Conservation (phyloP, 2,888 invertebrate species). For the Synanthedon myopaeformis region DNA sequence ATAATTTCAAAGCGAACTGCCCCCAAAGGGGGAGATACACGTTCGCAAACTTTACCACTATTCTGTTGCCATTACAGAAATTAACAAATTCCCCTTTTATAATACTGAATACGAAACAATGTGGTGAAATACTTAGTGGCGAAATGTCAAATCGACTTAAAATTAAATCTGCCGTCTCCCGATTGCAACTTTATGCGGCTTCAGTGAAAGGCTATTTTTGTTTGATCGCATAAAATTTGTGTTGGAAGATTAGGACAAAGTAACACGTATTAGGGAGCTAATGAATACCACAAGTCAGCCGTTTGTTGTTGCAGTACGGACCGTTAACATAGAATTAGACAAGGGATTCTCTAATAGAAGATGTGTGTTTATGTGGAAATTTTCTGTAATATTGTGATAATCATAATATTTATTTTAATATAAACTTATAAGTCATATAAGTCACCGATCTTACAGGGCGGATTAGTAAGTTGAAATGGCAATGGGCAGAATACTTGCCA, state of each 20-base stretch:
- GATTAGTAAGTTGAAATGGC: too few species aligned
- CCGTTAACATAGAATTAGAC: not conserved
- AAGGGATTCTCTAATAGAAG: not conserved
- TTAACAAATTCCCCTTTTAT: constrained; percentile 46
- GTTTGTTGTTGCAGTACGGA: constrained; percentile 20
- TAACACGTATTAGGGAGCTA: constrained; percentile 61
- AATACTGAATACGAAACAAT: constrained; percentile 45
- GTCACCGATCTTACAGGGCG: too few species aligned
- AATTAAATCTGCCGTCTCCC: constrained; percentile 13
- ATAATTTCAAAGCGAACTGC: constrained; percentile 11
- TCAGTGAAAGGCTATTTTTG: constrained; percentile 17
- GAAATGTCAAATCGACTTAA: constrained; percentile 44
- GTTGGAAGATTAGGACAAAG: constrained; percentile 56
- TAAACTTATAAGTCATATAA: too few species aligned
- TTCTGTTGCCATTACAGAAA: constrained; percentile 30
- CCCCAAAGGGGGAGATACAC: constrained; percentile 8
- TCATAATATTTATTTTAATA: too few species aligned
- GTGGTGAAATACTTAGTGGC: constrained; percentile 41
- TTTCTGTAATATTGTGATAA: too few species aligned
- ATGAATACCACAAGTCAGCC: constrained; percentile 59
- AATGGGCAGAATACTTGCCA: too few species aligned
- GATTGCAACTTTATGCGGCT: constrained; percentile 14
- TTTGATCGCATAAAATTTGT: constrained; percentile 17
- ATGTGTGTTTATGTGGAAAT: not conserved
- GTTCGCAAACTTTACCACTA: constrained; percentile 16